Evolutionary conservation across 2,888 invertebrate species (phyloP), one percentile per base, ranked within the genome.

Genomic region (Germaria angustata): DNA sequence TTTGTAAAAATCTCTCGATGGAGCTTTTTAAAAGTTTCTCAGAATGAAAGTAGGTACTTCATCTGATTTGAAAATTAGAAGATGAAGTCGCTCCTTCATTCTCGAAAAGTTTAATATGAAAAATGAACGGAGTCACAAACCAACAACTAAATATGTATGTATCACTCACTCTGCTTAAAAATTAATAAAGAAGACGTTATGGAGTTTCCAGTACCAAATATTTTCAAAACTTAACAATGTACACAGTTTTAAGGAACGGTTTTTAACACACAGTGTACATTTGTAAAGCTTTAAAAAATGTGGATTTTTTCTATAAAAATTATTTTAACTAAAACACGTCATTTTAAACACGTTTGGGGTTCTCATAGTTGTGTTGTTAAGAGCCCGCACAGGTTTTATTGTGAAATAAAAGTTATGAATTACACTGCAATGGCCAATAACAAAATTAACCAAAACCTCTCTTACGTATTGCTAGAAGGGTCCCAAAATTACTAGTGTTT

Each of bases 151-250:
- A n/a, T n/a, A n/a, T n/a, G n/a, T n/a, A n/a, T n/a, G n/a, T n/a
- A n/a, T n/a, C n/a, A n/a, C n/a, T n/a, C n/a, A n/a, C n/a, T n/a
- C n/a, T 7, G 28, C 9, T 15, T 9, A 32, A 9, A 20, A 13
- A 49, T 22, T 49, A 39, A 39, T n/a, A n/a, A n/a, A n/a, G n/a
- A n/a, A n/a, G n/a, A n/a, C n/a, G n/a, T n/a, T n/a, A 13, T 53
- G 53, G 3, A 32, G 28, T 32, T 32, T 32, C 7, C 20, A 36
- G 8, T 2, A 59, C 39, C 57, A 69, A 69, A 77, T 65, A 69
- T 53, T 61, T 63, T 69, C 53, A 77, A 77, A 69, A 44, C 77
- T 69, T 77, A 11, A 69, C 77, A 69, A 63, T 69, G 77, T 77
- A 77, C 77, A 77, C 77, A 77, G 69, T 44, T 44, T 39, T 11